Evolutionary conservation across 2,888 invertebrate species (phyloP).

Genomic region (Yponomeuta evonymella): DNA sequence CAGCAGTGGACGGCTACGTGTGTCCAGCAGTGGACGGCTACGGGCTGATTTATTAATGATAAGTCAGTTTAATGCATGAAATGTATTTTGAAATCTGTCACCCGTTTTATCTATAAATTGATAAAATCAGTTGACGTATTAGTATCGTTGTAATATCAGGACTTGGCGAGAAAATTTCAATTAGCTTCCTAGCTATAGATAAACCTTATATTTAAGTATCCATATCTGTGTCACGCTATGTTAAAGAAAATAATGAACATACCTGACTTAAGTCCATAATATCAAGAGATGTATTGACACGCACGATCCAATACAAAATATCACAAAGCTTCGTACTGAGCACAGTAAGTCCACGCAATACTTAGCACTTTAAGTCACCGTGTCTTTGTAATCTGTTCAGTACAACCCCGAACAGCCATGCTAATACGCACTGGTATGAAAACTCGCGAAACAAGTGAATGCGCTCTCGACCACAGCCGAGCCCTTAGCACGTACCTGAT

Average conservation of each 20-base stretch:
- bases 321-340: no score
- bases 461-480: not conserved
- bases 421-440: not conserved
- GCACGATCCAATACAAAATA: no score
- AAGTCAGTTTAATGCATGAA: no score
- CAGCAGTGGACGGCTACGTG: no score
- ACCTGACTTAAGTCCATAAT: conserved; percentile 53
- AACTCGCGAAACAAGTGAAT: not conserved
- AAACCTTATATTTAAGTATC: not conserved
- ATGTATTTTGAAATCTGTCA: no score
- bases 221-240: not conserved
- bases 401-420: not conserved
- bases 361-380: not conserved
- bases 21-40: no score
- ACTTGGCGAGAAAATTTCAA: no score
- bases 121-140: no score
- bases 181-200: not conserved
- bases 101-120: no score
- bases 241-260: conserved; percentile 22
- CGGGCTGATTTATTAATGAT: no score
- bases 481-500: not conserved
- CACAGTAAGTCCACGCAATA: not conserved
- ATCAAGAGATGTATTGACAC: no score
- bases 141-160: no score
- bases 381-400: not conserved